Evolutionary conservation across 2,113 vertebrate species (phyloP), one percentile per base, ranked within the genome.

Genomic region (Isichthys henryi): DNA sequence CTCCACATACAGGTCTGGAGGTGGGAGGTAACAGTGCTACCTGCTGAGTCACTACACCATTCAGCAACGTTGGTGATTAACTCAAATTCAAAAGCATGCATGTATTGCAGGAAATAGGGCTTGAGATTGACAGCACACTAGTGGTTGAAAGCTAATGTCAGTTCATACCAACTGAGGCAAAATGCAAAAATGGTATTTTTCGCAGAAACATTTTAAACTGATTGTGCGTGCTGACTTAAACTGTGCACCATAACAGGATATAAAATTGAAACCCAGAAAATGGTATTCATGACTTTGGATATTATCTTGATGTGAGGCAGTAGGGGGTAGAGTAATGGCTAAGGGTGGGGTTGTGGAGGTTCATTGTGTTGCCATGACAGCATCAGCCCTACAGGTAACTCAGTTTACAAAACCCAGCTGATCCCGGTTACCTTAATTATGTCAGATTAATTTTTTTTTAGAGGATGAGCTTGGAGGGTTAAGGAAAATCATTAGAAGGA

Each of bases 251-350:
- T 35, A 87, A 56, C 27, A 19, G 85, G 49, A 87, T 53, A 87
- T 53, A 53, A 87, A 87, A 87, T 53, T 87, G 85, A 87, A 53
- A 53, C 85, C 74, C 85, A 87, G 49, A 87, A 87, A 87, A 87
- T 87, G 31, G 85, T 87, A 56, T 87, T 87, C 85, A 87, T 87
- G 85, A 87, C 50, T 87, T 87, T 87, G 85, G 85, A 53, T 87
- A 56, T 87, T 52, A 87, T 53, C 49, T 53, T 35, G 48, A 87
- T 35, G 74, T 80, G 19, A 39, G 74, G 31, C 35, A 80, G 74
- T 43, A 2, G 74, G 35, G 35, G 35, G 74, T 43, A 80, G 31
- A 17, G 15, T 80, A 80, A 80, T 80, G 74, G 74, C 35, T 1
- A 2, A 43, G 74, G 17, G 74, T 80, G 74, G 13, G 74, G 74